These are phyloP conservation scores for Lycopodina hypogea DNA, from an alignment of 37 sponge, comb jelly and placozoan species.

Conservation along the genomic window DNA sequence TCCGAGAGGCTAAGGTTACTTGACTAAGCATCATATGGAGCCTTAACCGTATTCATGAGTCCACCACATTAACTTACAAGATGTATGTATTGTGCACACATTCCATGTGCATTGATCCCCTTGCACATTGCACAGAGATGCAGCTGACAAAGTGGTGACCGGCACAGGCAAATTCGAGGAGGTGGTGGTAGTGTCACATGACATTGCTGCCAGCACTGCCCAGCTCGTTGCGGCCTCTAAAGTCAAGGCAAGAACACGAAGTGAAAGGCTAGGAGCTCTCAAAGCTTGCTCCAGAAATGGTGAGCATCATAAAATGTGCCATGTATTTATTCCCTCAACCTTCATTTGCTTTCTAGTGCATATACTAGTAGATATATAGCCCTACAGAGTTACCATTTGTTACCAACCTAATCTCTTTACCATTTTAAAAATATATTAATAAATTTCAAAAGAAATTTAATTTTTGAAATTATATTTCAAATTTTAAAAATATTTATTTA, in stretches of 20 bases:
- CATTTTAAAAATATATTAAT: no score
- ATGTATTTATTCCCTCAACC: background rate
- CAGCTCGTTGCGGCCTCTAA: conserved; percentile 98
- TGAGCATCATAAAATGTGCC: background rate
- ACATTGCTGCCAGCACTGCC: conserved; percentile 98
- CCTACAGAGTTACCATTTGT: background rate
- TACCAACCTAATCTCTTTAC: no score
- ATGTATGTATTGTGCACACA: no score
- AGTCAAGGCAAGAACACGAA: conserved; percentile 87
- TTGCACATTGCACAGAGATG: conserved; percentile 76
- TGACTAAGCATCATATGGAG: no score
- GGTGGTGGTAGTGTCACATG: conserved; percentile 91
- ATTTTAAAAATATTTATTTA: no score
- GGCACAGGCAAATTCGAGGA: conserved; percentile 94
- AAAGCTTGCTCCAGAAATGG: conserved; percentile 81
- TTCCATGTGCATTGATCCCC: no score
- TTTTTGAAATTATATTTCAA: no score
- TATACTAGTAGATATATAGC: background rate
- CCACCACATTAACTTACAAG: no score
- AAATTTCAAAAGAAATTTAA: no score
- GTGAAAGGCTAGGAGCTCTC: conserved; percentile 67
- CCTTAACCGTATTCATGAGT: no score
- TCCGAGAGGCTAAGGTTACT: no score
- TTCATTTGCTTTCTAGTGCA: background rate
- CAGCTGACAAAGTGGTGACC: conserved; percentile 91